Evolutionary conservation across 2,888 invertebrate species (phyloP), one percentile per base, ranked within the genome.

Genomic region (Athalia cordata): DNA sequence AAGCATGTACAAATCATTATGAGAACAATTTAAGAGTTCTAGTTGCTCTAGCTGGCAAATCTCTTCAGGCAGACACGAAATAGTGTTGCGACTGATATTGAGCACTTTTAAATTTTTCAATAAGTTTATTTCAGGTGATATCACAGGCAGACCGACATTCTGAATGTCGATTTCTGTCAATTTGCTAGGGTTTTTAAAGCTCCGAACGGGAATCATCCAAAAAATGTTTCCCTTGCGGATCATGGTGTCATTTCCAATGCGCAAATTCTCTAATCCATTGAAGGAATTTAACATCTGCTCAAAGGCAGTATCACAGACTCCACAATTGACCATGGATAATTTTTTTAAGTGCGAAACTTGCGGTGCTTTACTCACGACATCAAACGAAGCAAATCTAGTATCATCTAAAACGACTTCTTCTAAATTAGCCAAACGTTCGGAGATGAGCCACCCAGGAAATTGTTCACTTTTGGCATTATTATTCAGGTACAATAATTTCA

Each of bases 401-500:
- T 77, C n/a, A 70, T 86, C 85, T 8, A 88, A 78, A n/a, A 80
- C 77, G 0, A 89, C 76, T 43, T 81, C 81, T 79, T 84, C 82
- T 3, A 89, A 80, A 5, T 83, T 79, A 0, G 79, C 80, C 43
- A 83, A 87, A 0, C 78, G 79, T 0, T 84, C 79, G 50, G 78
- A 80, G 0, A 89, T 80, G 47, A 89, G 65, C 89, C 89, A 89
- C 1, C 66, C 78, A 0, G 89, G 89, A 77, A 89, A 86, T 11
- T 77, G 77, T 0, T 65, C 75, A n/a, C 80, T 77, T 0, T 50
- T n/a, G 11, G 64, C 45, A 78, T 84, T 86, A 0, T 83, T 29
- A 52, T 75, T 81, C 3, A 85, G 82, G 65, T 81, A 79, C 47
- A 89, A 85, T 50, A 76, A 67, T 1, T 62, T 83, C n/a, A 89